phyloP scores from a whole-genome alignment of 2,797 vertebrate species.

The Chromis chromis region DNA sequence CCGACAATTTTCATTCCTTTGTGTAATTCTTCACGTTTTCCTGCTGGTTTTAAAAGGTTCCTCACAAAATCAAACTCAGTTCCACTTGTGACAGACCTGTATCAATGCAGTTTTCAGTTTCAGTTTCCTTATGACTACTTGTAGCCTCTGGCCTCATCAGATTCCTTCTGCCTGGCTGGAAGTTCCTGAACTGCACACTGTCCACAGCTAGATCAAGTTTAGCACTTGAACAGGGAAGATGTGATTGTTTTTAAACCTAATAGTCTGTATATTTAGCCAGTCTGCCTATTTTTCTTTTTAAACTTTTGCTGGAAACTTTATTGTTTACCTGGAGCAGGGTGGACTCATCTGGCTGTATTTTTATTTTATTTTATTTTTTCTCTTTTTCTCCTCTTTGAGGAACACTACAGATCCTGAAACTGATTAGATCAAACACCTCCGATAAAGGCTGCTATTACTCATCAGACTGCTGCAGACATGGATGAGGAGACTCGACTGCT shows the following conservation, averaged over 20 bases:
- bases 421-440: neutral
- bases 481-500: constrained; percentile 65
- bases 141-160: accelerated
- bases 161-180: neutral
- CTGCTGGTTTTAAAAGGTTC: neutral
- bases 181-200: neutral
- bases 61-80: neutral
- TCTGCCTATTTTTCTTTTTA: neutral
- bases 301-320: neutral
- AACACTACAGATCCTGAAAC: neutral
- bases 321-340: neutral
- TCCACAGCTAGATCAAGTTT: neutral
- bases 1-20: neutral
- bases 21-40: neutral
- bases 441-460: neutral
- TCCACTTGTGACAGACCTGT: neutral
- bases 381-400: neutral
- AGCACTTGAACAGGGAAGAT: neutral
- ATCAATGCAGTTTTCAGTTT: constrained; percentile 33
- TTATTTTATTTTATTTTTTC: neutral
- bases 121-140: constrained; percentile 36
- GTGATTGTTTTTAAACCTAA: neutral
- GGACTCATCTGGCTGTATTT: neutral
- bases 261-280: neutral
- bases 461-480: constrained; percentile 32